phyloP scores from a whole-genome alignment of 2,888 invertebrate species.

The Junonia oenone region DNA sequence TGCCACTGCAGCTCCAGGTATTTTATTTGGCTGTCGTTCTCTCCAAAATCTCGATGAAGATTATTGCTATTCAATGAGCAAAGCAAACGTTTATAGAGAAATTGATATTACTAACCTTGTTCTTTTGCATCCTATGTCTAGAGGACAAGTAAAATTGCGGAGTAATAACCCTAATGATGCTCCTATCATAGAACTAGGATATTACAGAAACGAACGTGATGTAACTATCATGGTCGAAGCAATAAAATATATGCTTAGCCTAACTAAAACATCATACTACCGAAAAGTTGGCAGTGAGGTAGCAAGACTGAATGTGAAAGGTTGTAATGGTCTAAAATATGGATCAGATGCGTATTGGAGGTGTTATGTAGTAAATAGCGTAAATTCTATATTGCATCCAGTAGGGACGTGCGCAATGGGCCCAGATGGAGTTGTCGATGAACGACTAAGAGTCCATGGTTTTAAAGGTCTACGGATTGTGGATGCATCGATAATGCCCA shows the following conservation, averaged over 20 bases:
- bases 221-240: slow-evolving; percentile 43
- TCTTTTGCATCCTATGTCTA: slow-evolving; percentile 54
- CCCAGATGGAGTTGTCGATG: slow-evolving; percentile 54
- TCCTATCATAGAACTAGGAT: slow-evolving; percentile 56
- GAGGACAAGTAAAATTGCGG: slow-evolving; percentile 51
- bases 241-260: slow-evolving; percentile 44
- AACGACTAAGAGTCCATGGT: slow-evolving; percentile 50
- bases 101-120: slow-evolving; percentile 42
- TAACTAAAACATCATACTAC: slow-evolving; percentile 50
- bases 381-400: slow-evolving; percentile 81
- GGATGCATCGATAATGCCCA: slow-evolving; percentile 64
- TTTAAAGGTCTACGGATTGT: slow-evolving; percentile 50
- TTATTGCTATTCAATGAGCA: slow-evolving; percentile 43
- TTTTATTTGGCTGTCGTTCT: slow-evolving; percentile 40
- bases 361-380: slow-evolving; percentile 79
- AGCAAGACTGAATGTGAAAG: slow-evolving; percentile 56
- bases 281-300: slow-evolving; percentile 43
- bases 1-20: slow-evolving; percentile 43
- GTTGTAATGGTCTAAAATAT: slow-evolving; percentile 69
- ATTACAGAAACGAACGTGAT: slow-evolving; percentile 47
- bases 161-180: slow-evolving; percentile 51
- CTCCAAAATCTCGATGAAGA: slow-evolving; percentile 39
- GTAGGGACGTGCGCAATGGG: slow-evolving; percentile 71
- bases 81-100: slow-evolving; percentile 46
- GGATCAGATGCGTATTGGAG: slow-evolving; percentile 81